Evolutionary conservation across 2,113 vertebrate species (phyloP), one percentile per base, ranked within the genome.

Genomic region (Trematomus loennbergii): DNA sequence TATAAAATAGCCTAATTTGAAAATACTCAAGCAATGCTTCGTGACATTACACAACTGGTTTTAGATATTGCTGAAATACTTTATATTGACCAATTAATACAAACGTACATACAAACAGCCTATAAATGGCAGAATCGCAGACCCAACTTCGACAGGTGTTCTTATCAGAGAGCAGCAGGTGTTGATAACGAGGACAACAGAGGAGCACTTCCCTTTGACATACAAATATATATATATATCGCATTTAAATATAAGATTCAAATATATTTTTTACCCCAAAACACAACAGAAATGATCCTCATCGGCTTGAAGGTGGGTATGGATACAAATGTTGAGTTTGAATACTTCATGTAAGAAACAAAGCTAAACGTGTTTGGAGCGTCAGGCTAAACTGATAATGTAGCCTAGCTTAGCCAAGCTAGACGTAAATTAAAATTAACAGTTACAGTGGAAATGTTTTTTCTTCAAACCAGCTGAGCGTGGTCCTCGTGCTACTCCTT

Each of bases 251-350:
- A 9, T 9, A 10, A 43, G 2, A 57, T 12, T 49, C 4, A 25
- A 3, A 0, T 10, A 48, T 16, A 12, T 2, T 46, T 29, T 40
- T 36, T 29, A 65, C 9, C 1, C 17, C 3, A 9, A 66, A 36
- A 58, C 12, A 22, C 2, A 0, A 68, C 72, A 20, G 25, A 45
- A 69, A 90, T 87, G 91, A 55, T 29, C 3, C 16, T 9, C 12
- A 9, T 54, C 7, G n/a, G 25, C 58, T 50, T 73, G 1, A 84
- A 89, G 92, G 91, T 93, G 75, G 12, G 90, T 86, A 18, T 12
- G 11, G 1, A 16, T 0, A 12, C 1, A 53, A 59, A 10, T 6
- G 18, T 46, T 29, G 8, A 22, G 29, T 1, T 40, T 9, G 9
- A 3, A 6, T 12, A 1, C 1, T 58, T 8, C 4, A 52, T 13